phyloP scores from a whole-genome alignment of 2,797 vertebrate species.

The Cryptoblepharus egeriae region DNA sequence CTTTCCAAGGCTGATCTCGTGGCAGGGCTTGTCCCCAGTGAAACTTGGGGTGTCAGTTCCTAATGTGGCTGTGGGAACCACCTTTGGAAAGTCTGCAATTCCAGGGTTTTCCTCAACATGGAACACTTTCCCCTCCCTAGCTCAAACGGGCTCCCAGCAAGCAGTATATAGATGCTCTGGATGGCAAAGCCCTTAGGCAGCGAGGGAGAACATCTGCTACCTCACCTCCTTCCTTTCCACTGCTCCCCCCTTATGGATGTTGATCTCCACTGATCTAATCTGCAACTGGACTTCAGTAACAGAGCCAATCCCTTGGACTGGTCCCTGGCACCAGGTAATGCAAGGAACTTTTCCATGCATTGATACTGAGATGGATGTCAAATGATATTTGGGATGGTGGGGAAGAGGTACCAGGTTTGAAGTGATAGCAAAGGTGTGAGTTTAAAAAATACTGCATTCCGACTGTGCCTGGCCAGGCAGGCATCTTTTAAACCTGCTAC shows the following conservation, averaged over 20 bases:
- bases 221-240: background rate
- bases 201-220: background rate
- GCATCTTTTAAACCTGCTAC: background rate
- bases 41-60: background rate
- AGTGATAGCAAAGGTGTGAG: background rate
- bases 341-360: background rate
- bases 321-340: background rate
- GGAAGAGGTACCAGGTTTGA: background rate
- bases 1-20: conserved; percentile 38
- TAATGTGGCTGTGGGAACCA: no score
- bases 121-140: no score
- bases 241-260: background rate
- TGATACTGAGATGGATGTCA: background rate
- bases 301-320: no score
- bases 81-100: no score
- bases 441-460: background rate
- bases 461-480: no score
- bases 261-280: background rate
- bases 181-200: background rate
- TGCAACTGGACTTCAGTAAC: background rate
- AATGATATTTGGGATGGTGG: background rate
- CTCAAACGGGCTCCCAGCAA: no score
- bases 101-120: background rate
- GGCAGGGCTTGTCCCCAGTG: background rate
- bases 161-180: background rate